phyloP scores from a whole-genome alignment of 1,140 invertebrate genomes.

The Eriosoma lanigerum region DNA sequence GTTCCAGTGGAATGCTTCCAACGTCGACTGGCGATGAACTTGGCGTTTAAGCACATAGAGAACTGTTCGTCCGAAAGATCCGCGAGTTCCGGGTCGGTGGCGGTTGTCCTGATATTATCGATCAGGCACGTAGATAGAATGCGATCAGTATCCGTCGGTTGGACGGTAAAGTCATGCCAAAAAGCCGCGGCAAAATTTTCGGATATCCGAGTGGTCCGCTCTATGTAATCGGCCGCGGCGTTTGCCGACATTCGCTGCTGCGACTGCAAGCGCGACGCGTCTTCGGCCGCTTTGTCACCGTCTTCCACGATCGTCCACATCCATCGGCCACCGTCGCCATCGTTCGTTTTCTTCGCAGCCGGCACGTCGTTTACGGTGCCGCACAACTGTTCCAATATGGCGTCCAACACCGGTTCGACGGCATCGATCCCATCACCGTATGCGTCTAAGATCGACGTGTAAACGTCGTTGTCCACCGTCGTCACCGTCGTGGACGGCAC shows the following conservation, averaged over 20 bases:
- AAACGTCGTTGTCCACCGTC: not conserved
- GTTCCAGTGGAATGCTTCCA: not conserved
- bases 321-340: not conserved
- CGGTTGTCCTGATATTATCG: not conserved
- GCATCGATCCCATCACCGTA: not conserved
- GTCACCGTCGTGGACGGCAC: not conserved
- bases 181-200: not conserved
- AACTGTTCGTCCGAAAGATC: not conserved
- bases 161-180: not conserved
- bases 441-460: not conserved
- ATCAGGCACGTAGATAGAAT: not conserved
- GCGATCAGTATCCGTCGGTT: not conserved
- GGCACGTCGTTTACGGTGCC: not conserved
- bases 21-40: not conserved
- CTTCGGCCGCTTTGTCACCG: constrained; percentile 9
- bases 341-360: too few relatives aligned
- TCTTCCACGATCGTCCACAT: not conserved
- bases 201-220: not conserved
- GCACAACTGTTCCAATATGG: not conserved
- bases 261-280: not conserved
- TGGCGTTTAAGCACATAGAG: not conserved
- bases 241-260: too few relatives aligned
- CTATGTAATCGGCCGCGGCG: not conserved
- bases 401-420: constrained; percentile 6
- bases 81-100: not conserved